Conservation (phyloP, 2,888 invertebrate genomes). For the Papilio demoleus region DNA sequence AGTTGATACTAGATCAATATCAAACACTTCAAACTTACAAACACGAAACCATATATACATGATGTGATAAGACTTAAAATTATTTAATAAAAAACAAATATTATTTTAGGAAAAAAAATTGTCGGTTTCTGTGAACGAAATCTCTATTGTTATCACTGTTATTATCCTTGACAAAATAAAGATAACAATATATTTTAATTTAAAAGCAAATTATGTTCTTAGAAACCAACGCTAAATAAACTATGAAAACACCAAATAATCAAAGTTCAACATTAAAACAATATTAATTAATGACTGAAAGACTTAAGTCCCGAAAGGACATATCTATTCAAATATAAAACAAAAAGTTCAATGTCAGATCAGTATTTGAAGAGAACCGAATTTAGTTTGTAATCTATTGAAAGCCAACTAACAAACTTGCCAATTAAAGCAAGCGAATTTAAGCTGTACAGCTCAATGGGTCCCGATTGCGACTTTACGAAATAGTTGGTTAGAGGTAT, state of each 20-base stretch:
- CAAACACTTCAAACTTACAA: background rate
- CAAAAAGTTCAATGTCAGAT: slow-evolving; percentile 30
- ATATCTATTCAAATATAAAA: slow-evolving; percentile 24
- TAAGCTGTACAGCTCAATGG: slow-evolving; percentile 52
- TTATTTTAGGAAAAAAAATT: too few relatives aligned
- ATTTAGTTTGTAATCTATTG: slow-evolving; percentile 46
- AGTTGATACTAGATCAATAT: background rate
- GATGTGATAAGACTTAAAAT: too few relatives aligned
- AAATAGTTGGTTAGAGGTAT: slow-evolving; percentile 60
- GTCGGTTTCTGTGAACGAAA: too few relatives aligned
- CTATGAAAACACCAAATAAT: too few relatives aligned
- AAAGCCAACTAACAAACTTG: slow-evolving; percentile 45
- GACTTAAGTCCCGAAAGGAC: slow-evolving; percentile 5
- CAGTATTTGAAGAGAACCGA: slow-evolving; percentile 36
- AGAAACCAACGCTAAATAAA: too few relatives aligned
- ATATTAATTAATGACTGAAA: background rate
- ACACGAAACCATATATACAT: too few relatives aligned
- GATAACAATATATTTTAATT: too few relatives aligned
- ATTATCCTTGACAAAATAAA: too few relatives aligned
- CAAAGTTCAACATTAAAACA: background rate
- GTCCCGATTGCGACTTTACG: slow-evolving; percentile 54
- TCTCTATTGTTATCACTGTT: too few relatives aligned
- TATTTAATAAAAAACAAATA: too few relatives aligned
- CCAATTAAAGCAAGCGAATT: slow-evolving; percentile 52
- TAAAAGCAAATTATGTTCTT: too few relatives aligned